Conservation (phyloP, 2,888 invertebrate species). For the Drosophila diplacantha region DNA sequence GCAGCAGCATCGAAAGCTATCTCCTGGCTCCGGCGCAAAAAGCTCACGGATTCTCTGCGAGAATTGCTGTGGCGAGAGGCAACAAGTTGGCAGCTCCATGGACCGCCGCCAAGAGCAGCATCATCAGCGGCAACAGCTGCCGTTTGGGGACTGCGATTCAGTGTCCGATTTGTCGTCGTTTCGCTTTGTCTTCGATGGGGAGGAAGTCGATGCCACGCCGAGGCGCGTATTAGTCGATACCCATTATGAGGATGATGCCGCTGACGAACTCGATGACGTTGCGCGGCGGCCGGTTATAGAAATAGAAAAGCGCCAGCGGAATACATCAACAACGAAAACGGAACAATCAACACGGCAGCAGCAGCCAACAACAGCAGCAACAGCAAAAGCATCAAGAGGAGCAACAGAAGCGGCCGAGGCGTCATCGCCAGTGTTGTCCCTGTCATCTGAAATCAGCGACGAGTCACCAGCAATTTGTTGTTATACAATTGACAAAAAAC, state of each 20-base stretch:
- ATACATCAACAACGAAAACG: constrained; percentile 57
- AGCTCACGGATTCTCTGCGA: constrained; percentile 70
- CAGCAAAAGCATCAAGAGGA: constrained; percentile 29
- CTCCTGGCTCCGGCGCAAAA: constrained; percentile 50
- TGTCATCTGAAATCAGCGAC: constrained; percentile 49
- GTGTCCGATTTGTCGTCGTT: constrained; percentile 76
- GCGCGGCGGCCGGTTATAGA: constrained; percentile 64
- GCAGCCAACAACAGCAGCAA: constrained; percentile 28
- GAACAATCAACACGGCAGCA: constrained; percentile 40
- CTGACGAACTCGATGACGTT: constrained; percentile 60
- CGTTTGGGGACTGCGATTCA: constrained; percentile 70
- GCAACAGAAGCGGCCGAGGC: constrained; percentile 53
- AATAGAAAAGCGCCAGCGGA: constrained; percentile 65
- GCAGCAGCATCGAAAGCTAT: constrained; percentile 34
- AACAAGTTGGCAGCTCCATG: constrained; percentile 48
- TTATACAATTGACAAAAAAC: constrained; percentile 72
- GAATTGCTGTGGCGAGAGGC: constrained; percentile 70
- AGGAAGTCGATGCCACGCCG: constrained; percentile 53
- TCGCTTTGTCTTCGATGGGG: constrained; percentile 75
- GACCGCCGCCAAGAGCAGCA: constrained; percentile 29
- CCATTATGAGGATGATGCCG: constrained; percentile 52
- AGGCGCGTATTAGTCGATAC: constrained; percentile 41
- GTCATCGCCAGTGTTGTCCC: constrained; percentile 49
- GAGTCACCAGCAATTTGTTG: constrained; percentile 74
- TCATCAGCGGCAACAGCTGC: constrained; percentile 40